Conservation (phyloP, 2,797 vertebrate species). For the Enteromius treurensis region DNA sequence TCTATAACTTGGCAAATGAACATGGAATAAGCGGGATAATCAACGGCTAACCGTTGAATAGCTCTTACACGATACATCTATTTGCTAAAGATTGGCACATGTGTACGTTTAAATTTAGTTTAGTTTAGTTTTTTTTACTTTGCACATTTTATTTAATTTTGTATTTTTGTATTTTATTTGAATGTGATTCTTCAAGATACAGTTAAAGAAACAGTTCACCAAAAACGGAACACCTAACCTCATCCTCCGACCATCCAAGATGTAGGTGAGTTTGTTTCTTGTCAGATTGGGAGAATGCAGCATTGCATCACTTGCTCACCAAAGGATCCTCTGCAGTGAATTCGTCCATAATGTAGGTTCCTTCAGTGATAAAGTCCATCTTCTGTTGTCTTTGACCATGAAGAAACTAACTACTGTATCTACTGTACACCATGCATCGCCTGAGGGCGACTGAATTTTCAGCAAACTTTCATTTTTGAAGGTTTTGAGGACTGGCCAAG, state of each 20-base stretch:
- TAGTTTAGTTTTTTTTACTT: background rate
- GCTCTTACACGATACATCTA: background rate
- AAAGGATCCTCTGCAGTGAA: background rate
- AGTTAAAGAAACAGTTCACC: background rate
- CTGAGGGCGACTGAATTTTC: background rate
- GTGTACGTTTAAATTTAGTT: background rate
- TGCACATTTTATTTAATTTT: background rate
- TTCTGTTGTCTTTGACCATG: background rate
- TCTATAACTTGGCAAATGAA: no score
- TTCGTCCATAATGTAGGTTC: background rate
- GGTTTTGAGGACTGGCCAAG: background rate
- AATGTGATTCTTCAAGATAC: background rate
- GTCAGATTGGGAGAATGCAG: background rate
- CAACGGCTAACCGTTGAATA: no score
- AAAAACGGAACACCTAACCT: background rate
- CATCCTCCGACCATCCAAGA: background rate
- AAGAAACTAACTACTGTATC: background rate
- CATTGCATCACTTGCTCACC: background rate
- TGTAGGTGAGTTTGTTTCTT: background rate
- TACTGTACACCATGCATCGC: background rate
- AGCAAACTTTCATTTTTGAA: background rate
- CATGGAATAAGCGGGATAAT: no score
- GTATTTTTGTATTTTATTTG: background rate
- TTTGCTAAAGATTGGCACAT: background rate
- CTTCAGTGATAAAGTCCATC: background rate